Percentiles rank a stretch among this genome's conserved stretches.
These are phyloP conservation scores for Syngnathus rostellatus DNA, from an alignment of 2,797 vertebrate species.

Conservation along the genomic window DNA sequence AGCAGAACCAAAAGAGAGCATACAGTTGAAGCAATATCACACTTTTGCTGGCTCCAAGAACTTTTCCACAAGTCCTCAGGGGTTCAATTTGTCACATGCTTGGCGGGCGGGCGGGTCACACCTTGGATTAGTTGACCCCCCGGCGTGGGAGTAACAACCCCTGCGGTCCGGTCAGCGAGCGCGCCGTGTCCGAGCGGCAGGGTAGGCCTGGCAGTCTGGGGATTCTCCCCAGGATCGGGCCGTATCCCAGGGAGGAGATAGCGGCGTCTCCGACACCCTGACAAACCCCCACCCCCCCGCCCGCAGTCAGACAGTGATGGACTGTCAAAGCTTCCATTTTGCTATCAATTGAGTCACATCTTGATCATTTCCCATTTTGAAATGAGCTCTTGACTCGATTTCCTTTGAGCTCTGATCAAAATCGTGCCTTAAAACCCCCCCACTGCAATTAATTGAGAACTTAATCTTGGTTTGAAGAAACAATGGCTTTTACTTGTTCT, in stretches of 20 bases:
- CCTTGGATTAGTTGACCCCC: constrained; percentile 51
- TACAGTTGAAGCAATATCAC: too few relatives aligned
- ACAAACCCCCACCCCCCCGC: constrained; percentile 5
- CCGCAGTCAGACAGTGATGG: constrained; percentile 35
- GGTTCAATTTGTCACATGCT: constrained; percentile 42
- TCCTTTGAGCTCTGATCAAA: background rate
- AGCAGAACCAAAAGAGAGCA: too few relatives aligned
- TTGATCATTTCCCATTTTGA: background rate
- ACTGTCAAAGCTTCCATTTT: constrained; percentile 12
- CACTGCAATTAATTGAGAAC: background rate
- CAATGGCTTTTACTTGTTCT: background rate
- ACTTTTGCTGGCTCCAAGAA: too few relatives aligned
- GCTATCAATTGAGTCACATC: background rate
- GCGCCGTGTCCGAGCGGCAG: constrained; percentile 20
- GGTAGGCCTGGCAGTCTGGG: constrained; percentile 30
- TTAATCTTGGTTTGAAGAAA: background rate
- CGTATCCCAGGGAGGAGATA: constrained; percentile 47
- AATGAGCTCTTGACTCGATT: background rate
- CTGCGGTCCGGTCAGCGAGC: constrained; percentile 52
- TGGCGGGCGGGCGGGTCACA: constrained; percentile 18
- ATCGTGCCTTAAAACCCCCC: background rate
- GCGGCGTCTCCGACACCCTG: constrained; percentile 59
- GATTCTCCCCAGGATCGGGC: constrained; percentile 53
- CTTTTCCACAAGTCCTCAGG: background rate
- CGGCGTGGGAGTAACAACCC: constrained; percentile 51